Base-by-base conservation (phyloP, 2,797 vertebrate species). In the Australoheros facetus region DNA sequence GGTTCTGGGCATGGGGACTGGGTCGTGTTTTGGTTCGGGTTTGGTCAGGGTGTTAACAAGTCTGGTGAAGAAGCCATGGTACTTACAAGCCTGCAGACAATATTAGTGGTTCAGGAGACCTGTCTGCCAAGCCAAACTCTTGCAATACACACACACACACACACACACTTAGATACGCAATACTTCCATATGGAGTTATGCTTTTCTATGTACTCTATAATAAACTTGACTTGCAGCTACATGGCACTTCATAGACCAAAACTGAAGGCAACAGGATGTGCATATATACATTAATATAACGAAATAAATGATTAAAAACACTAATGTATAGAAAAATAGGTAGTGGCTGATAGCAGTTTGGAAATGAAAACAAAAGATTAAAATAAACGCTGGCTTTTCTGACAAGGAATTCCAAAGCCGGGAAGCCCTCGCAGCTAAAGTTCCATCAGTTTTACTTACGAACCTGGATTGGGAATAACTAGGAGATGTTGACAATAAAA, bases 1-100 rank as follows among this genome's bases (percentile, higher is more conserved):
- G 91, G 80, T 74, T 88, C 83, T 60, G 85, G 85, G 84, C 56
- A 83, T 6, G 72, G 88, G 86, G 83, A 85, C 60, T 56, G 83
- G 90, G 89, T 85, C 81, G 77, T 89, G 90, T 89, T 90, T 85
- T 90, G 91, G 90, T 92, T 87, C 17, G 30, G 86, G 87, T 88
- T 92, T 91, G 92, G 92, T 94, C 88, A 85, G 92, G 83, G 94
- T 94, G 94, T 94, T 93, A 93, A 94, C 93, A 93, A 91, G 91
- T 82, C 85, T 93, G 91, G 87, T 90, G 85, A 78, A 73, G 90
- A 85, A 81, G 85, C 84, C 80, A 78, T 60, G 79, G 89, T 90
- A 82, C 85, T 83, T 81, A 79, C 37, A 86, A 86, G 85, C 78
- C 90, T 93, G 91, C 83, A 91, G 92, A 93, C 91, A 89, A 90